A percentile compares a stretch with the other conserved stretches of the same genome.
Evolutionary conservation across 2,888 invertebrate genomes (phyloP).

Genomic region (Drosophila stalkeri): DNA sequence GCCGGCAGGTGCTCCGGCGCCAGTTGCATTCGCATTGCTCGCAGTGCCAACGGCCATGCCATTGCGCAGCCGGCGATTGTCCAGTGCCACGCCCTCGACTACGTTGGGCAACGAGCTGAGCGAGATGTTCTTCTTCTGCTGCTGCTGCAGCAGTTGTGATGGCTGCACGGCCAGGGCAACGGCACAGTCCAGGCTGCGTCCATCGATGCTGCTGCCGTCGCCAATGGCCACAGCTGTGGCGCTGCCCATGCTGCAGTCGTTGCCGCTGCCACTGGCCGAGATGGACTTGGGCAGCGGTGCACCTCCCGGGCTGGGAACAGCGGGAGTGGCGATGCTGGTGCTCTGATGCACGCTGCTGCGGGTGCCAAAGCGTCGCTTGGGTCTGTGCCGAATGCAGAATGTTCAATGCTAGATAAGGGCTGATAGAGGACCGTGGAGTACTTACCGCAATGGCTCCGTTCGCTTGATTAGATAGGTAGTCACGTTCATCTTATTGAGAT

Average conservation of each 20-base stretch:
- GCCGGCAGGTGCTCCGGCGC: conserved; percentile 33
- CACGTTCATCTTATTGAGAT: conserved; percentile 93
- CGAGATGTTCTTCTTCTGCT: conserved; percentile 81
- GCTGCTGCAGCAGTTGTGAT: conserved; percentile 64
- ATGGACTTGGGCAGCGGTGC: conserved; percentile 73
- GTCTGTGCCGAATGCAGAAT: conserved; percentile 58
- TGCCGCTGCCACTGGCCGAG: conserved; percentile 71
- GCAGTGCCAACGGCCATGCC: conserved; percentile 48
- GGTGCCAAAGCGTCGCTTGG: conserved; percentile 83
- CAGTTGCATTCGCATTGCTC: conserved; percentile 13
- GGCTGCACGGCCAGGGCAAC: conserved; percentile 54
- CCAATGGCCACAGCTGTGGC: conserved; percentile 24
- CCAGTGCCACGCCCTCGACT: conserved; percentile 79
- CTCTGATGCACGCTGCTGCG: conserved; percentile 77
- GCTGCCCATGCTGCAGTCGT: conserved; percentile 70
- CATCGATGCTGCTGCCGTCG: conserved; percentile 69
- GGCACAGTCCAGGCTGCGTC: conserved; percentile 63
- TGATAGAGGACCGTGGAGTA: neutral
- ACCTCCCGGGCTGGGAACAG: conserved; percentile 19
- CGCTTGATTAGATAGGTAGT: conserved; percentile 95
- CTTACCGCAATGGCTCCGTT: conserved; percentile 89
- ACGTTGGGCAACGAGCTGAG: conserved; percentile 81
- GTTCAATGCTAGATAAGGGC: neutral
- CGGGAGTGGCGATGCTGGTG: conserved; percentile 34
- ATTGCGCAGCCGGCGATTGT: conserved; percentile 61